These are phyloP conservation scores for Lanius collurio DNA, from an alignment of 2,113 vertebrate species.

Conservation along the genomic window DNA sequence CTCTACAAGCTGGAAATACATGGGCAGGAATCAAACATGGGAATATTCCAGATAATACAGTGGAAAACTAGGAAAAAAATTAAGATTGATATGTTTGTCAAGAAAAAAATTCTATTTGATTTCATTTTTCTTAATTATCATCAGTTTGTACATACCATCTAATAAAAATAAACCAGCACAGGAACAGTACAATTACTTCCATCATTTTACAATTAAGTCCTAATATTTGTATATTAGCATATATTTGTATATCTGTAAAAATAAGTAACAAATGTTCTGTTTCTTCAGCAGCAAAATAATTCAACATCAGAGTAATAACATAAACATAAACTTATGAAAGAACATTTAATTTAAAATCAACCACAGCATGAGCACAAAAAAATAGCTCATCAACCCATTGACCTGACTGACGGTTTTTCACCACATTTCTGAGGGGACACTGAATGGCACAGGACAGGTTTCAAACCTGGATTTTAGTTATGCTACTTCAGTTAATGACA, in stretches of 20 bases:
- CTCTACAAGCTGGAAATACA: background rate
- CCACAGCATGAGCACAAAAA: background rate
- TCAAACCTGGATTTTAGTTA: background rate
- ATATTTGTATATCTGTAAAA: background rate
- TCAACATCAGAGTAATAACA: background rate
- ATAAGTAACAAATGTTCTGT: background rate
- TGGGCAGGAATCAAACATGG: background rate
- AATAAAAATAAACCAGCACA: background rate
- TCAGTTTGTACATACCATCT: background rate
- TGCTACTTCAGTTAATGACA: background rate
- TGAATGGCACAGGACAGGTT: background rate
- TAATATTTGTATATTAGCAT: background rate
- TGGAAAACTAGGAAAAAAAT: background rate
- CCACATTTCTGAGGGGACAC: background rate
- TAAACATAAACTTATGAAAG: background rate
- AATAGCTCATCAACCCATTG: background rate
- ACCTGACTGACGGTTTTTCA: background rate
- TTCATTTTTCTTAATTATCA: background rate
- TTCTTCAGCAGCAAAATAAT: background rate
- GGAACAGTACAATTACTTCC: background rate
- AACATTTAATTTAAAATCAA: background rate
- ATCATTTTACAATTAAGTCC: background rate
- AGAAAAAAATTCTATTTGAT: background rate
- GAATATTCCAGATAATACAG: background rate
- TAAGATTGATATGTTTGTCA: background rate